Evolutionary conservation across 2,113 vertebrate genomes (phyloP).

Genomic region (Rhabdomys dilectus): DNA sequence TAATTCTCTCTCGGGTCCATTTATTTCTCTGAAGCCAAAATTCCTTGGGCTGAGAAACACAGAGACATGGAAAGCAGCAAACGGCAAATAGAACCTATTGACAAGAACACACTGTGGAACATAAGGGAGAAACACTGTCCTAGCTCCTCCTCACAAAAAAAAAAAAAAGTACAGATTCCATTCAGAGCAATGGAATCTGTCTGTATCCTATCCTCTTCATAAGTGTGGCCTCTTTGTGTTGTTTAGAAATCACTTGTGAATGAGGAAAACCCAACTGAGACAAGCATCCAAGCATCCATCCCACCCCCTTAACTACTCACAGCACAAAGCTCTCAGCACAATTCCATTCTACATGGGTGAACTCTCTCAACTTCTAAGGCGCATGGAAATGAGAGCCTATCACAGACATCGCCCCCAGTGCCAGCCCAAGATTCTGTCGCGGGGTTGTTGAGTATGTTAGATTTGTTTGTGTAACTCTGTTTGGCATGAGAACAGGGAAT

Average conservation of each 20-base stretch:
- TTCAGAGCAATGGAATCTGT: background rate
- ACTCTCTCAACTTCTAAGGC: slow-evolving; percentile 25
- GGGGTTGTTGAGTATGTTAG: background rate
- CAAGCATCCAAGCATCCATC: background rate
- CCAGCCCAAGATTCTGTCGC: slow-evolving; percentile 35
- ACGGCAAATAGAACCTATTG: slow-evolving; percentile 64
- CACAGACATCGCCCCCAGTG: background rate
- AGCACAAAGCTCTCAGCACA: slow-evolving; percentile 6
- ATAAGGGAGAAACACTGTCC: background rate
- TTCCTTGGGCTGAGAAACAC: slow-evolving; percentile 71
- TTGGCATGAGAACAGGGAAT: background rate
- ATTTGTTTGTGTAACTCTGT: slow-evolving; percentile 48
- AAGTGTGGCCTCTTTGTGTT: slow-evolving; percentile 40
- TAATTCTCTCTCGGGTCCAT: slow-evolving; percentile 73
- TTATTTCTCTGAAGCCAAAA: slow-evolving; percentile 78
- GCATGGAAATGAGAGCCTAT: slow-evolving; percentile 29
- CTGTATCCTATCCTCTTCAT: slow-evolving; percentile 10
- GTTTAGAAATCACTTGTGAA: slow-evolving; percentile 44
- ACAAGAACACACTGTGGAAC: background rate
- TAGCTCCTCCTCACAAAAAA: background rate
- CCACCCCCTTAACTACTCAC: background rate
- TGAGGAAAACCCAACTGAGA: background rate
- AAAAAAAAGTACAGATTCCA: background rate
- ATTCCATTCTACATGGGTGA: slow-evolving; percentile 1
- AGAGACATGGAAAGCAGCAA: slow-evolving; percentile 43